Percentiles rank a stretch among this genome's conserved stretches.
Conservation (phyloP, 2,888 invertebrate genomes). For the Loripinus fragilis region DNA sequence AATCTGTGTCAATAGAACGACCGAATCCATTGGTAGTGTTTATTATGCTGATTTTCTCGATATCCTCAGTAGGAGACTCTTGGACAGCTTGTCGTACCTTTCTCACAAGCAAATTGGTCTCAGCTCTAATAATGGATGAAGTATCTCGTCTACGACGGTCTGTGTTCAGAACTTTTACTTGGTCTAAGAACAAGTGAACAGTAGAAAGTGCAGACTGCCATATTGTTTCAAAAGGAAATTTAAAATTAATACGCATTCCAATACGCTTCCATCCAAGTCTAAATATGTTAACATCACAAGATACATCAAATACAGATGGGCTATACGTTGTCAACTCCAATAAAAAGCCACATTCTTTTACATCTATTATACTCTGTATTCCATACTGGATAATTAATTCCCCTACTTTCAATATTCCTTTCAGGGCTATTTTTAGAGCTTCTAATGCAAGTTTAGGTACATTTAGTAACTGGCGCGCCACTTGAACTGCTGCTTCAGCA, state of each 20-base stretch:
- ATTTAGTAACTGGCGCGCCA: conserved; percentile 38
- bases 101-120: conserved; percentile 31
- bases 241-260: conserved; percentile 41
- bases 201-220: conserved; percentile 48
- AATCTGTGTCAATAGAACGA: conserved; percentile 15
- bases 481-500: conserved; percentile 45
- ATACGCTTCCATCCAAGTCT: conserved; percentile 39
- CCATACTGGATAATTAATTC: conserved; percentile 45
- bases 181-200: conserved; percentile 30
- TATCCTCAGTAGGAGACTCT: neutral
- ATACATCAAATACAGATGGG: conserved; percentile 41
- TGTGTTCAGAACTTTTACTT: conserved; percentile 10
- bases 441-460: conserved; percentile 44
- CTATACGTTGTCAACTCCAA: conserved; percentile 46
- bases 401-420: conserved; percentile 38
- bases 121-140: conserved; percentile 31
- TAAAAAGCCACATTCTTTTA: conserved; percentile 53
- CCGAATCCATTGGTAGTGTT: conserved; percentile 30
- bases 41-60: conserved; percentile 35
- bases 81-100: conserved; percentile 25
- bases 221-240: conserved; percentile 36
- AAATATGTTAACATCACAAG: conserved; percentile 54
- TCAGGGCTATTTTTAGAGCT: conserved; percentile 42
- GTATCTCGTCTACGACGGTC: conserved; percentile 39
- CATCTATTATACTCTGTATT: conserved; percentile 41